Evolutionary conservation across 2,888 invertebrate species (phyloP).

Genomic region (Tholera decimalis): DNA sequence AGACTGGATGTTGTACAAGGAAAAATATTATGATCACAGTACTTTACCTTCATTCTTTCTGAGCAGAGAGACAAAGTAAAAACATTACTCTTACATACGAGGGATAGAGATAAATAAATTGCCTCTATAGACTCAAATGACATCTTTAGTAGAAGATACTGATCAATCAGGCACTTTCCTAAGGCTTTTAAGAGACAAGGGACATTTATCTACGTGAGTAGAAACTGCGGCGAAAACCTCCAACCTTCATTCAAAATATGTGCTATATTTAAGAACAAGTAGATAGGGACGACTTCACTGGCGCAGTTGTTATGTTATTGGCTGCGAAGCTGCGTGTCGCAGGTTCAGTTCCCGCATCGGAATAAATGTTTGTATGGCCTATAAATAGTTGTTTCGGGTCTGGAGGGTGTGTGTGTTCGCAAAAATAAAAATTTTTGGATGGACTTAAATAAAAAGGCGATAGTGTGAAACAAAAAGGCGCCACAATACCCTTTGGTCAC

Average conservation of each 20-base stretch:
- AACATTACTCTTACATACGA: neutral
- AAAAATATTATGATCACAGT: slow-evolving; percentile 6
- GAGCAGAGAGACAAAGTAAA: slow-evolving; percentile 3
- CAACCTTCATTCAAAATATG: neutral
- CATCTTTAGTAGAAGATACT: slow-evolving; percentile 16
- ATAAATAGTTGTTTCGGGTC: too few species aligned
- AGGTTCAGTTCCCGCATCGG: too few species aligned
- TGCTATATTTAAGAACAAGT: too few species aligned
- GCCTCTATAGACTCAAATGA: neutral
- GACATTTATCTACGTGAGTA: slow-evolving; percentile 12
- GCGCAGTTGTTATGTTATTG: too few species aligned
- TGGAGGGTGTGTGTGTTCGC: too few species aligned
- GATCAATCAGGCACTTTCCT: slow-evolving; percentile 27
- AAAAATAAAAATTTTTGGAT: too few species aligned
- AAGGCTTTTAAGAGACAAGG: slow-evolving; percentile 29
- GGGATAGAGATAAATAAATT: slow-evolving; percentile 22
- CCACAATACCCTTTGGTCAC: too few species aligned
- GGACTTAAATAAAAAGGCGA: too few species aligned
- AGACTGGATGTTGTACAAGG: slow-evolving; percentile 14
- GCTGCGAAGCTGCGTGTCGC: too few species aligned
- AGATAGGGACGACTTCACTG: too few species aligned
- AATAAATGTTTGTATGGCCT: too few species aligned
- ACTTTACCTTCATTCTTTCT: slow-evolving; percentile 1
- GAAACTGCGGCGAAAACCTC: neutral
- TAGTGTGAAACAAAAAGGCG: too few species aligned